A percentile compares a stretch with the other conserved stretches of the same genome.
Evolutionary conservation across 1,140 invertebrate genomes (phyloP).

Genomic region (Stegodyphus mimosarum): DNA sequence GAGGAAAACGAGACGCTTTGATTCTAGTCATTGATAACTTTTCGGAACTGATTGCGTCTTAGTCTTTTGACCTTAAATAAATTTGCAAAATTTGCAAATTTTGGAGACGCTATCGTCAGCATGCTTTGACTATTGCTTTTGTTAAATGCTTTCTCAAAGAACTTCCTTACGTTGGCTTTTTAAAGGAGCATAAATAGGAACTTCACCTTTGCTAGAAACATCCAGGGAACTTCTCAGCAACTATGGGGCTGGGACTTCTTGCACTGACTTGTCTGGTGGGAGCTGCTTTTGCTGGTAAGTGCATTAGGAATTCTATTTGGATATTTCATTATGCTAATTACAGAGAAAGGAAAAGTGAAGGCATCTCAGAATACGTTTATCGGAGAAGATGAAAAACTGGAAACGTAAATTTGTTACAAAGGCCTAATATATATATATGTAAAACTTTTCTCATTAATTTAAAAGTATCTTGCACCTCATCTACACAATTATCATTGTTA

Average conservation of each 20-base stretch:
- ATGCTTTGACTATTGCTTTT: conserved; percentile 6
- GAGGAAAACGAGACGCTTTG: conserved; percentile 9
- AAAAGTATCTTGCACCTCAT: too few species aligned
- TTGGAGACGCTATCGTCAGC: conserved; percentile 33
- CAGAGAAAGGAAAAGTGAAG: background rate
- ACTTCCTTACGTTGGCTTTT: conserved; percentile 31
- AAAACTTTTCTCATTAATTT: too few species aligned
- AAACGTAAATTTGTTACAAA: too few species aligned
- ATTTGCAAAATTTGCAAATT: conserved; percentile 19
- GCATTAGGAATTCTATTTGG: background rate
- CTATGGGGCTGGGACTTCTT: conserved; percentile 47
- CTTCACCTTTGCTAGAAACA: background rate
- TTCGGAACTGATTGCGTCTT: conserved; percentile 14
- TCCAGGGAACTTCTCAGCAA: conserved; percentile 3
- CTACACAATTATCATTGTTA: too few species aligned
- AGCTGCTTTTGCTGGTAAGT: conserved; percentile 60
- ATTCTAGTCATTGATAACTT: conserved; percentile 39
- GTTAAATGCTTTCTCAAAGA: conserved; percentile 15
- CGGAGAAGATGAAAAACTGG: too few species aligned
- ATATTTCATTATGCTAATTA: background rate
- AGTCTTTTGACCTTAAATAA: conserved; percentile 9
- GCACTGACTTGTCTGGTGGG: conserved; percentile 45
- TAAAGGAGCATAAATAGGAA: conserved; percentile 22
- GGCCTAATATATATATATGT: too few species aligned
- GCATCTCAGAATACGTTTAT: too few species aligned